Conservation (phyloP, 2,113 vertebrate genomes). For the Heloderma charlesbogerti region DNA sequence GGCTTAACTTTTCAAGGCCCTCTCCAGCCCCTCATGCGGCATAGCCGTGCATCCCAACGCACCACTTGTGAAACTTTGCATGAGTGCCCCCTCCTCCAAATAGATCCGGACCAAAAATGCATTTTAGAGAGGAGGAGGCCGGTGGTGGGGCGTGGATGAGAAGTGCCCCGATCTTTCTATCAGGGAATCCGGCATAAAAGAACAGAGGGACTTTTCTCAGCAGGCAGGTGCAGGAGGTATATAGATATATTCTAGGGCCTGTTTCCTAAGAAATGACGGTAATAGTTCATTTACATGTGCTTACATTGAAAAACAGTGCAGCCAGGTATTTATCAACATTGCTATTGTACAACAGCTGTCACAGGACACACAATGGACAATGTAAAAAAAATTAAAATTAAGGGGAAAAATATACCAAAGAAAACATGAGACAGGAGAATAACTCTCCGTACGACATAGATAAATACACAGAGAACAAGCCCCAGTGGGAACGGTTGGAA, state of each 20-base stretch:
- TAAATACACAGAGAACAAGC: conserved; percentile 10
- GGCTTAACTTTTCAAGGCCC: neutral
- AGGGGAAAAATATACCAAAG: neutral
- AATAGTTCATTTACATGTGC: conserved; percentile 25
- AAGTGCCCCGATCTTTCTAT: too few species aligned
- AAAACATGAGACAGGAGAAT: neutral
- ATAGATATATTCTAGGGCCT: conserved; percentile 29
- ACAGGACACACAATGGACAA: conserved; percentile 25
- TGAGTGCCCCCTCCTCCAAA: neutral
- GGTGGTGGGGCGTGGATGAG: neutral
- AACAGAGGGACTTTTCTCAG: neutral
- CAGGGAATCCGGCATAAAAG: neutral
- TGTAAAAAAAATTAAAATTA: neutral
- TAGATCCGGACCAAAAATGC: neutral
- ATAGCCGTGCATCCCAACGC: neutral
- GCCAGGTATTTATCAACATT: conserved; percentile 5
- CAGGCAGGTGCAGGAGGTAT: neutral
- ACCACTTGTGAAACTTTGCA: neutral
- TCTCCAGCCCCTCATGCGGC: too few species aligned
- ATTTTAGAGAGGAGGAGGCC: neutral
- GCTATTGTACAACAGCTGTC: conserved; percentile 29
- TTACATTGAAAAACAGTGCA: conserved; percentile 36
- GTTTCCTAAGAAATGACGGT: conserved; percentile 11
- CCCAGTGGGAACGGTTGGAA: neutral
- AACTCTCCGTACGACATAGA: conserved; percentile 1